Evolutionary conservation across 2,797 vertebrate genomes (phyloP).

Genomic region (Coracias cyanogaster): DNA sequence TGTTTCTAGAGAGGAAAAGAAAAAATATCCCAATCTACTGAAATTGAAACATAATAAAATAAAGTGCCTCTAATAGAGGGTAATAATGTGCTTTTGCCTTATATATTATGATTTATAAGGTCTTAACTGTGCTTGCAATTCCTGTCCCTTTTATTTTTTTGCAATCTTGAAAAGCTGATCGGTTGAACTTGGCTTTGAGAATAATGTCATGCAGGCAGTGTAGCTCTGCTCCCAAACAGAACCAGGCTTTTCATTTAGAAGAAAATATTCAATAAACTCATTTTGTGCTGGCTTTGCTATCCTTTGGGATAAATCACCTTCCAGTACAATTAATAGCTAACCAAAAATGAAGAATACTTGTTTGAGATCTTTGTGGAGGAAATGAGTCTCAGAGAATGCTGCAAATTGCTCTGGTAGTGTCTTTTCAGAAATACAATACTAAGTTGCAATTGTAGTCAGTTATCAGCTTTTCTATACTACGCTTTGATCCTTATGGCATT

Average conservation of each 20-base stretch:
- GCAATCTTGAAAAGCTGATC: background rate
- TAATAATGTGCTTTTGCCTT: conserved; percentile 45
- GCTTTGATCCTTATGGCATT: conserved; percentile 33
- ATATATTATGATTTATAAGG: conserved; percentile 20
- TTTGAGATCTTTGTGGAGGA: background rate
- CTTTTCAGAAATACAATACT: background rate
- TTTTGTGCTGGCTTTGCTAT: conserved; percentile 13
- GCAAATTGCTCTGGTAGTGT: background rate
- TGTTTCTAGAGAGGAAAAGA: background rate
- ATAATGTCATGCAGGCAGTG: background rate
- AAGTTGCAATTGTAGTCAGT: conserved; percentile 10
- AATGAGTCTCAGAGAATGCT: background rate
- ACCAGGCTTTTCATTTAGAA: background rate
- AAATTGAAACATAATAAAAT: conserved; percentile 43
- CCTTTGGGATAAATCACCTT: background rate
- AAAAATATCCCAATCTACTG: background rate
- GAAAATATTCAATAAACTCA: conserved; percentile 42
- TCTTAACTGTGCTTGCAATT: conserved; percentile 47
- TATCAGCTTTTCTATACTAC: conserved; percentile 5
- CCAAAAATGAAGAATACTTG: background rate
- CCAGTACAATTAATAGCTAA: conserved; percentile 21
- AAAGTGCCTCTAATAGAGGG: conserved; percentile 38
- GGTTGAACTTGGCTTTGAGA: conserved; percentile 5
- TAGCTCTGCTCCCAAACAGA: background rate
- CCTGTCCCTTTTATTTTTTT: conserved; percentile 16